Percentiles rank a stretch among this genome's conserved stretches.
These are phyloP conservation scores for Psilopsiagon aymara DNA, from an alignment of 2,113 vertebrate species.

Conservation along the genomic window DNA sequence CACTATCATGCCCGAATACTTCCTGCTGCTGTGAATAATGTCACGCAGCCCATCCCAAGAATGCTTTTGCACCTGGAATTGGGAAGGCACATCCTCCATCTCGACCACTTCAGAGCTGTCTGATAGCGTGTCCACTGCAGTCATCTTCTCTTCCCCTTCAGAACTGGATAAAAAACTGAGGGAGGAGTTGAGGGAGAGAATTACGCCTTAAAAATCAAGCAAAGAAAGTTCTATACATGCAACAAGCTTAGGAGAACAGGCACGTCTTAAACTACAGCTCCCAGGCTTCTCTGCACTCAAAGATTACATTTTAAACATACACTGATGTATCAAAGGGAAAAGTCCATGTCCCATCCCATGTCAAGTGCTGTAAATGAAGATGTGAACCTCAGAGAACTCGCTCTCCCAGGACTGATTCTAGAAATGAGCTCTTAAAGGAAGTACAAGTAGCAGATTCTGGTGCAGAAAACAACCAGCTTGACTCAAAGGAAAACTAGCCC, in stretches of 20 bases:
- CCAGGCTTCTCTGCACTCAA: neutral
- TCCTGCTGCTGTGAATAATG: conserved; percentile 94
- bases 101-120: conserved; percentile 83
- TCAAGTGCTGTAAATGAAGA: neutral
- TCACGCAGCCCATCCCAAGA: conserved; percentile 90
- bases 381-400: neutral
- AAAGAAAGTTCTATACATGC: neutral
- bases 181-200: neutral
- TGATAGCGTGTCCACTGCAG: conserved; percentile 76
- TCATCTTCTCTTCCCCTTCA: conserved; percentile 83
- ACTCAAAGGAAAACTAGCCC: conserved; percentile 25
- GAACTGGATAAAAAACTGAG: conserved; percentile 72
- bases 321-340: fast-evolving
- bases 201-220: neutral
- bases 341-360: neutral
- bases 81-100: conserved; percentile 83
- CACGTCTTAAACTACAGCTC: neutral
- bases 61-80: conserved; percentile 91
- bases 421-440: neutral
- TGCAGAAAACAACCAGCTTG: neutral
- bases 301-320: neutral
- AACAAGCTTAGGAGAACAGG: neutral
- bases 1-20: conserved; percentile 88
- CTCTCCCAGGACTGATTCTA: neutral
- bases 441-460: neutral